Evolutionary conservation across 2,888 invertebrate species (phyloP).

Genomic region (Protonemura montana): DNA sequence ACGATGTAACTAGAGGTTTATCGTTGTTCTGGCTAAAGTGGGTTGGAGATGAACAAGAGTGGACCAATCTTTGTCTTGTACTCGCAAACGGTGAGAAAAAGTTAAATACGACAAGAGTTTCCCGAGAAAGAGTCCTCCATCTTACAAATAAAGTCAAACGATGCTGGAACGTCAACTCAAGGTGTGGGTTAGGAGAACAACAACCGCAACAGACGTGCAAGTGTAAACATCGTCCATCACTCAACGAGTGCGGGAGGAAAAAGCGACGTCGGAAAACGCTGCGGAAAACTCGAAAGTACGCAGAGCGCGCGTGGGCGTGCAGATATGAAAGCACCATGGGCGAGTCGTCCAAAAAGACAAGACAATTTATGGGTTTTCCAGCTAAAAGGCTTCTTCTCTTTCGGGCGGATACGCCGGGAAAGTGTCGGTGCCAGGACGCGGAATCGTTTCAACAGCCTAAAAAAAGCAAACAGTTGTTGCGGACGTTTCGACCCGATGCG

Average conservation of each 20-base stretch:
- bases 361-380: not conserved
- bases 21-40: too few relatives aligned
- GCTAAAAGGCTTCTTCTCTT: not conserved
- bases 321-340: not conserved
- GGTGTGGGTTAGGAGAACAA: too few relatives aligned
- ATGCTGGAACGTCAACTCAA: too few relatives aligned
- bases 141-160: too few relatives aligned
- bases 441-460: not conserved
- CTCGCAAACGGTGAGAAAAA: too few relatives aligned
- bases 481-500: not conserved
- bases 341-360: not conserved
- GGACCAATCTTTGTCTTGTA: too few relatives aligned
- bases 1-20: too few relatives aligned
- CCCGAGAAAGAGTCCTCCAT: too few relatives aligned
- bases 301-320: not conserved
- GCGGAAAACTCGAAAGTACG: conserved; percentile 4
- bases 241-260: not conserved
- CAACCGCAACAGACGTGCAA: too few relatives aligned
- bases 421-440: not conserved
- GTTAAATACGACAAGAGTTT: too few relatives aligned
- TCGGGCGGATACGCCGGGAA: not conserved
- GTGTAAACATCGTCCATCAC: too few relatives aligned
- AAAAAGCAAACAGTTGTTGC: not conserved
- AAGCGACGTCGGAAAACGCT: not conserved
- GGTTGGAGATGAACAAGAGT: too few relatives aligned